phyloP scores from a whole-genome alignment of 2,888 invertebrate species.

The Gastrophysa polygoni region DNA sequence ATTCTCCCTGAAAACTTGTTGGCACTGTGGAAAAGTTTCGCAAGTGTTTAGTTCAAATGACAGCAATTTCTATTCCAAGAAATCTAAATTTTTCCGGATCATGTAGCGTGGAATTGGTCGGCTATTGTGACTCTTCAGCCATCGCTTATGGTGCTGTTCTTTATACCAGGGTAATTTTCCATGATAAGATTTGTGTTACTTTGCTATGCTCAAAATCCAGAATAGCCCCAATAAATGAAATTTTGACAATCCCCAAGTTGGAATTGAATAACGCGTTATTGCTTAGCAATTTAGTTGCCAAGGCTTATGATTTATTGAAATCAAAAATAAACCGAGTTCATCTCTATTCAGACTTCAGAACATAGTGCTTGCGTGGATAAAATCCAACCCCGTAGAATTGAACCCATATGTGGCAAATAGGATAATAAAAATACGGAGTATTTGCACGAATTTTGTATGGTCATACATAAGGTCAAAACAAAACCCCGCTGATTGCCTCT shows the following conservation, averaged over 20 bases:
- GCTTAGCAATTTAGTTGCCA: background rate
- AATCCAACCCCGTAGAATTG: background rate
- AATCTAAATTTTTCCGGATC: background rate
- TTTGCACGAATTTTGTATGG: background rate
- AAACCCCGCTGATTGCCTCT: conserved; percentile 5
- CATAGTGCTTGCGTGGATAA: conserved; percentile 3
- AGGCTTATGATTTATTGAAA: background rate
- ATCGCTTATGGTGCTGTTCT: conserved; percentile 4
- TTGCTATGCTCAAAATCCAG: conserved; percentile 14
- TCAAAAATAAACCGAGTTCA: background rate
- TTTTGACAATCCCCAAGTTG: background rate
- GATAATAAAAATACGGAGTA: background rate
- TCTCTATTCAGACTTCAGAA: conserved; percentile 6
- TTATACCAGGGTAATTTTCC: background rate
- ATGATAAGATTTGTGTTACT: background rate
- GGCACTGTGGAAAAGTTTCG: conserved; percentile 18
- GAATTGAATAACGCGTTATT: conserved; percentile 9
- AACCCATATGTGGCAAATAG: conserved; percentile 6
- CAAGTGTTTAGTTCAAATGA: background rate
- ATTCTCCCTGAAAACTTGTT: conserved; percentile 17
- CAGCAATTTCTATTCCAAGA: background rate
- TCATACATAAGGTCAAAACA: background rate
- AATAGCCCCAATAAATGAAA: conserved; percentile 11
- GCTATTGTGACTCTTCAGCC: conserved; percentile 19
- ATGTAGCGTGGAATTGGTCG: conserved; percentile 10